Conservation (phyloP, 2,797 vertebrate genomes). For the Sebastes kiyomatsui region DNA sequence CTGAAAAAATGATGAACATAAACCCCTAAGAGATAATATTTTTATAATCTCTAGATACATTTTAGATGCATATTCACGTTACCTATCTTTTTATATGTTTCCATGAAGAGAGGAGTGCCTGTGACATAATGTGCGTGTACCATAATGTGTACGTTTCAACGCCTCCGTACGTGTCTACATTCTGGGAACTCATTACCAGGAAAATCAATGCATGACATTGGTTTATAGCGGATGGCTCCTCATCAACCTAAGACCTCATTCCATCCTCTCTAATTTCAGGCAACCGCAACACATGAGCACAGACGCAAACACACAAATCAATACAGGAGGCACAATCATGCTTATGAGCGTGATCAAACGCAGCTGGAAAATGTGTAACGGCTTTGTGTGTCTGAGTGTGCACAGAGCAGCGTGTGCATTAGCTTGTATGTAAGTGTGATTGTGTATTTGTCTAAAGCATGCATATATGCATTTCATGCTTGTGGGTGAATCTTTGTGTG, state of each 20-base stretch:
- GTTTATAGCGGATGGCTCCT: constrained; percentile 69
- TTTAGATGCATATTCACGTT: not conserved
- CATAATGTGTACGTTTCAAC: constrained; percentile 16
- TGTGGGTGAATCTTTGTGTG: not conserved
- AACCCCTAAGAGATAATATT: not conserved
- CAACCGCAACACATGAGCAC: constrained; percentile 36
- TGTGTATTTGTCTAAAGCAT: constrained; percentile 15
- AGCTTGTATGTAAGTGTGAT: not conserved
- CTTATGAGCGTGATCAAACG: constrained; percentile 41
- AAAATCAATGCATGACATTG: constrained; percentile 75
- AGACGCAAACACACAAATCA: constrained; percentile 53
- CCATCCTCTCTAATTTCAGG: constrained; percentile 57
- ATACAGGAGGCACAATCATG: constrained; percentile 51
- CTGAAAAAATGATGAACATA: not conserved
- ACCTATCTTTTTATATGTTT: constrained; percentile 5
- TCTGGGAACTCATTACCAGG: constrained; percentile 69
- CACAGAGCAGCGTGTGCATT: not conserved
- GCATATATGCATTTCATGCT: constrained; percentile 14
- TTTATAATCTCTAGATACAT: not conserved
- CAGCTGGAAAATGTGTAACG: constrained; percentile 29
- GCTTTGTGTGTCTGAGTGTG: constrained; percentile 12
- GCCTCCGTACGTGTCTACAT: constrained; percentile 34
- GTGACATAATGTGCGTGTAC: not conserved
- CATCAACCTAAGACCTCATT: constrained; percentile 70
- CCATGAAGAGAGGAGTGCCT: not conserved